Base-by-base conservation (phyloP, 2,888 invertebrate genomes). In the Drosophila atroscutellata region DNA sequence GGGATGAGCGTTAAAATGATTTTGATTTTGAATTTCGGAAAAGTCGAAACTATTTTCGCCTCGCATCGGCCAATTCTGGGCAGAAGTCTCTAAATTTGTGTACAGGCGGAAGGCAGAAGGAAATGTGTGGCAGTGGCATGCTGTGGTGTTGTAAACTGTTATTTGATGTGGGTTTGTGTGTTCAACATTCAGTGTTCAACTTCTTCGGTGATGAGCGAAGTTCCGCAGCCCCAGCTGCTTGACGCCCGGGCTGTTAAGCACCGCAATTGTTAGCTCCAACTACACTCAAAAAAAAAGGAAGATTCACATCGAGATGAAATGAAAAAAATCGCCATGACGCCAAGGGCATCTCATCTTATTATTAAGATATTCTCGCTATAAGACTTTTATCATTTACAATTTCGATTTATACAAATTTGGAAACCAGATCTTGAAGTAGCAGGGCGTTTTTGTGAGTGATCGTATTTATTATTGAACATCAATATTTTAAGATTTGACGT, bases 81-180 rank as follows among this genome's bases (percentile, higher is more conserved):
- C 51, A 50, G 30, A 61, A 50, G 69, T 70, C 75, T 60, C 54
- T 58, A 47, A 67, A 72, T 63, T 71, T 45, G 39, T 63, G 55
- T 58, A 55, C 42, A 45, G n/a, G 49, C 45, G 56, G 37, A 34
- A 50, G 50, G 65, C 63, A 71, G 68, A 68, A 76, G 83, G 70
- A 74, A 83, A 81, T 82, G 70, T 71, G 61, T 80, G 72, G 72
- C 70, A 66, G 45, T 74, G 73, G 73, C 73, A 71, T 73, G 79
- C 61, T 71, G 65, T 28, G 76, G 77, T 71, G 81, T 73, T 75
- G 86, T 83, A 85, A 85, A 86, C 83, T 83, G 84, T 80, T 80
- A 83, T 86, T 85, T 85, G 86, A 83, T 85, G 83, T 85, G 86
- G 85, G 83, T 83, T 77, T 64, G 63, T 77, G 74, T 77, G 77